phyloP scores from a whole-genome alignment of 2,888 invertebrate genomes.

The Spodoptera littoralis region DNA sequence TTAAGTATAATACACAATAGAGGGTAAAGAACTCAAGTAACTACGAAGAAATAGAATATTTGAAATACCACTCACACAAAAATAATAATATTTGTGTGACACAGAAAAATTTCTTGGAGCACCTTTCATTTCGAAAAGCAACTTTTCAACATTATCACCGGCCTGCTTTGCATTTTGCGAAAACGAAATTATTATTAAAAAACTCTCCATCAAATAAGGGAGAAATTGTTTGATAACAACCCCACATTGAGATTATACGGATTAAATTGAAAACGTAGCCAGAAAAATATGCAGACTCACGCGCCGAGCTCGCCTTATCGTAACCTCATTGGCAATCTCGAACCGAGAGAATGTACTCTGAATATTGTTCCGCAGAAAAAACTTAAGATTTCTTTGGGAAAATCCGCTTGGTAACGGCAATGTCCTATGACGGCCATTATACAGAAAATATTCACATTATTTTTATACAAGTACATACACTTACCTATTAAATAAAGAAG shows the following conservation, averaged over 20 bases:
- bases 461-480: background rate
- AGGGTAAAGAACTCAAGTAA: background rate
- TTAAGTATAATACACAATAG: too few species aligned
- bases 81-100: too few species aligned
- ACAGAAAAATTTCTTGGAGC: slow-evolving; percentile 1
- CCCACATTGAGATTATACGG: slow-evolving; percentile 64
- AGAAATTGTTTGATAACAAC: slow-evolving; percentile 66
- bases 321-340: slow-evolving; percentile 70
- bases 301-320: slow-evolving; percentile 69
- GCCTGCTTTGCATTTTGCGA: slow-evolving; percentile 23
- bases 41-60: too few species aligned
- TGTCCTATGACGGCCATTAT: slow-evolving; percentile 23
- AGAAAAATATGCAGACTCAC: slow-evolving; percentile 78
- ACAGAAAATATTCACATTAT: slow-evolving; percentile 26
- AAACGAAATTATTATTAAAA: slow-evolving; percentile 50
- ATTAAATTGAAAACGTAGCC: slow-evolving; percentile 73
- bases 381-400: slow-evolving; percentile 50
- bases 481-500: background rate
- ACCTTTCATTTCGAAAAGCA: slow-evolving; percentile 21
- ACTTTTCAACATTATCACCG: slow-evolving; percentile 28
- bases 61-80: too few species aligned
- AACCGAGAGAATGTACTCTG: slow-evolving; percentile 57
- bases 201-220: slow-evolving; percentile 58
- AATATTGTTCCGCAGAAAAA: slow-evolving; percentile 62
- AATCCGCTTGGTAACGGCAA: slow-evolving; percentile 21